Evolutionary conservation across 2,113 vertebrate genomes (phyloP).

Genomic region (Rhabdomys dilectus): DNA sequence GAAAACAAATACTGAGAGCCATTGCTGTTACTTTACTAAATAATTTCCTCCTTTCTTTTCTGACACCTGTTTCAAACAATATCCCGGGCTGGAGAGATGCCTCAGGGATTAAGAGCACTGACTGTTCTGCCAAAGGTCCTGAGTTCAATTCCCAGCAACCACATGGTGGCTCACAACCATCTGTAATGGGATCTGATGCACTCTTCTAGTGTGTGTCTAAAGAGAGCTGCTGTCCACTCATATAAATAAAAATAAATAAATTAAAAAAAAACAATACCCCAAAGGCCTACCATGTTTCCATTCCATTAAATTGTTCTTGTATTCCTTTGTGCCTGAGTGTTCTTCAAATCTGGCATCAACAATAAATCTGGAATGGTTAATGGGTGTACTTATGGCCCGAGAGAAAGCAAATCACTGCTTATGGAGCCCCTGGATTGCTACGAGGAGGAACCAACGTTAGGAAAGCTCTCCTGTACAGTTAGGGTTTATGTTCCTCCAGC

Average conservation of each 20-base stretch:
- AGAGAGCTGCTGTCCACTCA: too few relatives aligned
- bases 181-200: too few relatives aligned
- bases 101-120: too few relatives aligned
- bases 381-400: not conserved
- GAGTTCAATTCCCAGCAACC: too few relatives aligned
- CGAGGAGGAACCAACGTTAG: not conserved
- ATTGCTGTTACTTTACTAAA: not conserved
- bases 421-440: not conserved
- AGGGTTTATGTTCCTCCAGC: not conserved
- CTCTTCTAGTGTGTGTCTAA: too few relatives aligned
- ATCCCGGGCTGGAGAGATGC: not conserved
- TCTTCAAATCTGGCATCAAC: not conserved
- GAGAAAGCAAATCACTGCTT: not conserved
- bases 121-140: too few relatives aligned
- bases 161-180: too few relatives aligned
- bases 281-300: not conserved
- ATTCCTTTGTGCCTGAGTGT: not conserved
- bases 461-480: not conserved
- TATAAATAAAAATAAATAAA: too few relatives aligned
- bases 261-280: not conserved
- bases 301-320: not conserved
- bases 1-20: not conserved
- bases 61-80: not conserved
- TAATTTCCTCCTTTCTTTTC: not conserved
- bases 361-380: not conserved